Base-by-base conservation (phyloP, 2,888 invertebrate species). In the Urechis unicinctus region DNA sequence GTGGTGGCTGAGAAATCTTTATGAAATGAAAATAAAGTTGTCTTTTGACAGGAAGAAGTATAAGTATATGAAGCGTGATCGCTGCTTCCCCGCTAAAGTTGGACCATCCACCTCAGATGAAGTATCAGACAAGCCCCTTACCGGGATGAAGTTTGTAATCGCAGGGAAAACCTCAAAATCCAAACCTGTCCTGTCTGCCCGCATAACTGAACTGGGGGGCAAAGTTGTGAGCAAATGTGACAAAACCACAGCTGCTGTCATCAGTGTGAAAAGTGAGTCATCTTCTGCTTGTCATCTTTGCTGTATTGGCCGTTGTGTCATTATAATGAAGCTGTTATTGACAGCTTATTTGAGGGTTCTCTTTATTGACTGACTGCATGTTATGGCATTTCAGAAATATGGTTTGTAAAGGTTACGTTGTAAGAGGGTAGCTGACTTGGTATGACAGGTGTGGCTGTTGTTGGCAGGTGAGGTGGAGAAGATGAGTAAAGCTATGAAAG, bases 161-260 rank as follows among this genome's bases (percentile, higher is more conserved):
- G 79, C 73, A 47, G 79, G 79, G 3, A 74, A 73, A 53, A 62
- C 66, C 6, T 56, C 44, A 9, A 83, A 54, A 76, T 83, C 31
- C 74, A 82, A 36, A 55, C 84, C 85, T 0, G 82, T 83, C 0
- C 64, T 90, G 0, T 88, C 87, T 65, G 83, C 82, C 42, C 82
- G 84, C 46, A 86, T 96, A 44, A 72, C 82, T 25, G 83, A 84
- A 58, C 74, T 91, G 52, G 94, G 95, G 0, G 95, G 93, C 0
- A 84, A 83, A 60, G 83, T 89, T 0, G 81, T 81, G 0, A 80
- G 81, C 2, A 87, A 85, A 73, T 80, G 90, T 25, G 68, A 83
- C 2, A 81, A 83, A 30, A 83, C 83, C 24, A 78, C 85, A 0
- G 86, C 87, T 36, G 91, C 89, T 4, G 84, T 90, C 3, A 86